Percentiles rank a stretch among this genome's conserved stretches.
These are phyloP conservation scores for Montipora cactus DNA, from an alignment of 64 coral and sea anemone genomes.

Conservation along the genomic window DNA sequence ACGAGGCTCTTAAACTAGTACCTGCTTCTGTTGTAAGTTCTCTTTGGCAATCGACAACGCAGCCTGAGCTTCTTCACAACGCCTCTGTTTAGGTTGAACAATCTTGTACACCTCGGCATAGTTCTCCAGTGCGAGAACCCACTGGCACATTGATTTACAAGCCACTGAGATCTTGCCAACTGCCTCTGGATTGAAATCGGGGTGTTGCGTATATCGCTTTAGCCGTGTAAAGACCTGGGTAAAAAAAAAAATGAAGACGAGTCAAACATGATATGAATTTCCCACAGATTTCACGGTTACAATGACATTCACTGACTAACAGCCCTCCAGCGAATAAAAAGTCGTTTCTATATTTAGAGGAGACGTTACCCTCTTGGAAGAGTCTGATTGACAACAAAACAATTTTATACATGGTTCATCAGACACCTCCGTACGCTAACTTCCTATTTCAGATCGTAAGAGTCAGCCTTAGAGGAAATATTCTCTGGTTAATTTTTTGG, in stretches of 20 bases:
- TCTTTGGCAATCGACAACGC: conserved; percentile 82
- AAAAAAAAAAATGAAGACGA: not conserved
- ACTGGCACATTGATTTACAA: conserved; percentile 95
- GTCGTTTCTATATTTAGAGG: too few species aligned
- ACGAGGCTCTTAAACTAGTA: not conserved
- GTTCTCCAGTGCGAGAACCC: conserved; percentile 95
- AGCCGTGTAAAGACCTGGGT: conserved; percentile 62
- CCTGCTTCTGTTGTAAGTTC: conserved; percentile 86
- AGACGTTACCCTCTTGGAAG: too few species aligned
- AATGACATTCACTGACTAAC: not conserved
- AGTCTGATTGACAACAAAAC: too few species aligned
- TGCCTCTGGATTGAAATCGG: conserved; percentile 90
- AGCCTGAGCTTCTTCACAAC: conserved; percentile 87
- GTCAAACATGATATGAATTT: too few species aligned
- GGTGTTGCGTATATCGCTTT: conserved; percentile 89
- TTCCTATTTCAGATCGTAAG: too few species aligned
- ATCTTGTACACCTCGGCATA: conserved; percentile 96
- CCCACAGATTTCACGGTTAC: not conserved
- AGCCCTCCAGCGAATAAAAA: too few species aligned
- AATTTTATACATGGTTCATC: too few species aligned
- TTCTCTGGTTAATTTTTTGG: too few species aligned
- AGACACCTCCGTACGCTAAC: too few species aligned
- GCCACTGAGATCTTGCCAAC: conserved; percentile 96
- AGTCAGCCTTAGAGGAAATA: too few species aligned
- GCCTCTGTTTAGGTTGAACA: conserved; percentile 88